A percentile compares a stretch with the other conserved stretches of the same genome.
These are phyloP conservation scores for Phacellophora camtschatica DNA, from an alignment of 30 jellyfish, hydroid and myxozoan species.

Conservation along the genomic window DNA sequence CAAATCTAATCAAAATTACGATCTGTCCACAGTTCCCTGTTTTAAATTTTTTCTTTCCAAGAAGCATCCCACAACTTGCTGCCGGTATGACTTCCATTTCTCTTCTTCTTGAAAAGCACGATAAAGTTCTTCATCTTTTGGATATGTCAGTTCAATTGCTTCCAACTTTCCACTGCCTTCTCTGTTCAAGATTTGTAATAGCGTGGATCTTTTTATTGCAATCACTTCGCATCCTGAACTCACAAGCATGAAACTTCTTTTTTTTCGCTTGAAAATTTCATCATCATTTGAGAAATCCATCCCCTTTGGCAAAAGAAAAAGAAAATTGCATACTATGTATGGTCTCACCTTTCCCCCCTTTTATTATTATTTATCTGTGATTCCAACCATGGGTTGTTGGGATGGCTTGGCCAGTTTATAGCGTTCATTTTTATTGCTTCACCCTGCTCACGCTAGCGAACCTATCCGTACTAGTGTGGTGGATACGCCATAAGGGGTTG, in stretches of 20 bases:
- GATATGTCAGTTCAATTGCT: constrained; percentile 14
- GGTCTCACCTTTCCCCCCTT: no score
- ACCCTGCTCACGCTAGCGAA: no score
- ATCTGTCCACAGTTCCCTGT: neutral
- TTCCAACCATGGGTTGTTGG: no score
- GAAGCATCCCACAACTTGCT: constrained; percentile 18
- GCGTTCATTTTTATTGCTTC: no score
- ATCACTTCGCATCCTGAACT: constrained; percentile 70
- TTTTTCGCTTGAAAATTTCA: neutral
- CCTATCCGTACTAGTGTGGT: no score
- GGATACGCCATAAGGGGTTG: no score
- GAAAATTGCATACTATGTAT: no score
- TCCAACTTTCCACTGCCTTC: neutral
- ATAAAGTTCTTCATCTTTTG: constrained; percentile 49
- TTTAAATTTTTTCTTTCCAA: neutral
- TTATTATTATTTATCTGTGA: no score
- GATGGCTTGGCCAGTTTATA: no score
- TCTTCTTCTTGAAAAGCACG: constrained; percentile 25
- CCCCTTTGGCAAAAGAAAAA: constrained; percentile 44
- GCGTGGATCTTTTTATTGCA: constrained; percentile 17
- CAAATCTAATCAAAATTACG: neutral
- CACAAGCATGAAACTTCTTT: constrained; percentile 42
- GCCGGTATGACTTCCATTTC: constrained; percentile 53
- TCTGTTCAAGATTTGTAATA: neutral
- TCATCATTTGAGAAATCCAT: constrained; percentile 19